Evolutionary conservation across 2,888 invertebrate genomes (phyloP), one percentile per base, ranked within the genome.

Genomic region (Bibio marci): DNA sequence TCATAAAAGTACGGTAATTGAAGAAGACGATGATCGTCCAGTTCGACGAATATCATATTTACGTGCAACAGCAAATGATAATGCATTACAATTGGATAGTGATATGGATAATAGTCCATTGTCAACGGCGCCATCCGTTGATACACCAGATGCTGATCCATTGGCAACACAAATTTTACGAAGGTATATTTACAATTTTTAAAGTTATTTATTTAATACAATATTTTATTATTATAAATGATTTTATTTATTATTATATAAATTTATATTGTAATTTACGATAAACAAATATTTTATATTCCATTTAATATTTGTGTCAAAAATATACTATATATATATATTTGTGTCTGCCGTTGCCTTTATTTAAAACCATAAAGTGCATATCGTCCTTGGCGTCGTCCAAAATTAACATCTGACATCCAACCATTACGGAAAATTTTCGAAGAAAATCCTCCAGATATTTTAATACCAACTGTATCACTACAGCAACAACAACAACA

Each of bases 41-140:
- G 83, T 82, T 63, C 73, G 92, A 49, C 70, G 92, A 49, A 86
- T 88, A 48, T 92, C 91, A n/a, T 94, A 94, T 64, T 67, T 92
- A 48, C 87, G 87, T 64, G 92, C 92, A 32, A 92, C 91, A 10
- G 85, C 59, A 42, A 62, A 81, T 70, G 80, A 79, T 44, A 80
- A 80, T 53, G 66, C 77, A 43, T 69, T 78, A 62, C 75, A 76
- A 51, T 79, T 46, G n/a, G 82, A 83, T 54, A 76, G 76, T 52
- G 79, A 79, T 39, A 46, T 50, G 33, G 49, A 50, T 42, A 36
- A 44, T 25, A 42, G 40, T 34, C 41, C 44, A 34, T 15, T 44
- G 18, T 41, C 45, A 38, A 48, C 43, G 13, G 25, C 36, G 17
- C 31, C 39, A 30, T 22, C 22, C 4, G 32, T 35, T 8, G 38